Evolutionary conservation across 2,888 invertebrate genomes (phyloP).

Genomic region (Eudemis profundana): DNA sequence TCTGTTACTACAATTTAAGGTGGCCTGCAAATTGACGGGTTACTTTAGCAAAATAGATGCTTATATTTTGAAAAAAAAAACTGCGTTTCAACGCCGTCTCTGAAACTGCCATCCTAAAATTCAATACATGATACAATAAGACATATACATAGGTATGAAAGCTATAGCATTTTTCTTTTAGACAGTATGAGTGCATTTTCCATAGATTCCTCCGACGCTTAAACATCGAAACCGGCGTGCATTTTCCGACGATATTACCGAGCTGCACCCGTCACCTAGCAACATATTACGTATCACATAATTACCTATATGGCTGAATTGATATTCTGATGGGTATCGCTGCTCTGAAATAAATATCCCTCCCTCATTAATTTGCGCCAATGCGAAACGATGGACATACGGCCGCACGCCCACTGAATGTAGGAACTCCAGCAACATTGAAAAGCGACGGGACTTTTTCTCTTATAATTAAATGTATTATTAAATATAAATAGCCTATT

Average conservation of each 20-base stretch:
- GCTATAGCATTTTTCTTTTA: too few relatives aligned
- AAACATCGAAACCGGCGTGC: neutral
- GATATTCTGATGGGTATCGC: conserved; percentile 70
- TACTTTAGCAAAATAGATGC: too few relatives aligned
- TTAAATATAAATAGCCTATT: too few relatives aligned
- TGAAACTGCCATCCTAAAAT: too few relatives aligned
- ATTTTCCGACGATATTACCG: neutral
- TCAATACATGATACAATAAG: too few relatives aligned
- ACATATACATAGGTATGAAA: too few relatives aligned
- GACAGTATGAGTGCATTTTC: neutral
- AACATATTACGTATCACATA: conserved; percentile 42
- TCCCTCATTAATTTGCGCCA: conserved; percentile 83
- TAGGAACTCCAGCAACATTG: conserved; percentile 50
- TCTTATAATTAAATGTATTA: too few relatives aligned
- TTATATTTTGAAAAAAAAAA: too few relatives aligned
- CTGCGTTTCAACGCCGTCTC: too few relatives aligned
- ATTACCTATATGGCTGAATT: conserved; percentile 53
- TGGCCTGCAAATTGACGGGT: too few relatives aligned
- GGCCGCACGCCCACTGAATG: conserved; percentile 59
- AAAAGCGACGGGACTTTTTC: conserved; percentile 13
- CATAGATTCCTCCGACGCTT: neutral
- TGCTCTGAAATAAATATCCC: conserved; percentile 79
- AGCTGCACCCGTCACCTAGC: conserved; percentile 27
- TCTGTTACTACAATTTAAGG: too few relatives aligned
- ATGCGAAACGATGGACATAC: conserved; percentile 77